These are phyloP conservation scores for Dinocampus coccinellae DNA, from an alignment of 2,888 invertebrate species.

Conservation along the genomic window DNA sequence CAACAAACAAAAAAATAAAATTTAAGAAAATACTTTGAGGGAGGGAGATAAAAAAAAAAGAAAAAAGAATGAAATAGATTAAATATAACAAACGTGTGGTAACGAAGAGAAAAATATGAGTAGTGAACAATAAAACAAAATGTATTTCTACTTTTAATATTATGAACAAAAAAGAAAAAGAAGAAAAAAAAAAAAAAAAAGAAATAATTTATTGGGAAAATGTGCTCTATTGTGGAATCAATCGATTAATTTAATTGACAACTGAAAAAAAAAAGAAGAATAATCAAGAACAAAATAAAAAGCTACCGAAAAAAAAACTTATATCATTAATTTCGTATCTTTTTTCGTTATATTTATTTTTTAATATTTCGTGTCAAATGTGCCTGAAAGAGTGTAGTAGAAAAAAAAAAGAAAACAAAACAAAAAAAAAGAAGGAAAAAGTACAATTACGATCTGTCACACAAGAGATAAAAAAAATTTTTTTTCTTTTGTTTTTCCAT, in stretches of 20 bases:
- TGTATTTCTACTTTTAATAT: slow-evolving; percentile 70
- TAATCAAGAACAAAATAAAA: not conserved
- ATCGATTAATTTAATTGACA: slow-evolving; percentile 51
- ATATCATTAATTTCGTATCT: not conserved
- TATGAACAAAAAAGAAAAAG: slow-evolving; percentile 58
- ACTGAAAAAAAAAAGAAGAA: not conserved
- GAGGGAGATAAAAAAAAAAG: slow-evolving; percentile 45
- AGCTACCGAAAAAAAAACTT: too few relatives aligned
- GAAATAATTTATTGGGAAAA: slow-evolving; percentile 55
- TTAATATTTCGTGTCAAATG: not conserved
- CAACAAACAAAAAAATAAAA: slow-evolving; percentile 20
- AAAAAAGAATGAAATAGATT: slow-evolving; percentile 31
- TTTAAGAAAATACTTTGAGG: slow-evolving; percentile 43
- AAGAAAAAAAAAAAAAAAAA: slow-evolving; percentile 57
- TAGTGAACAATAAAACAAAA: not conserved
- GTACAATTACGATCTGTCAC: not conserved
- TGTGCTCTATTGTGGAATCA: slow-evolving; percentile 59
- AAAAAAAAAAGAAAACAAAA: not conserved
- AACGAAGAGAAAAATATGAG: slow-evolving; percentile 57
- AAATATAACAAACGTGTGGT: slow-evolving; percentile 41
- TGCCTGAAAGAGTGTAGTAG: not conserved
- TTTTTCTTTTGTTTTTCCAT: too few relatives aligned
- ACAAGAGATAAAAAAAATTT: too few relatives aligned
- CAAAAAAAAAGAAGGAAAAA: not conserved
- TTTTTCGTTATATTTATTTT: not conserved